Conservation (phyloP, 2,888 invertebrate species). For the Sinhomidia bicolor region DNA sequence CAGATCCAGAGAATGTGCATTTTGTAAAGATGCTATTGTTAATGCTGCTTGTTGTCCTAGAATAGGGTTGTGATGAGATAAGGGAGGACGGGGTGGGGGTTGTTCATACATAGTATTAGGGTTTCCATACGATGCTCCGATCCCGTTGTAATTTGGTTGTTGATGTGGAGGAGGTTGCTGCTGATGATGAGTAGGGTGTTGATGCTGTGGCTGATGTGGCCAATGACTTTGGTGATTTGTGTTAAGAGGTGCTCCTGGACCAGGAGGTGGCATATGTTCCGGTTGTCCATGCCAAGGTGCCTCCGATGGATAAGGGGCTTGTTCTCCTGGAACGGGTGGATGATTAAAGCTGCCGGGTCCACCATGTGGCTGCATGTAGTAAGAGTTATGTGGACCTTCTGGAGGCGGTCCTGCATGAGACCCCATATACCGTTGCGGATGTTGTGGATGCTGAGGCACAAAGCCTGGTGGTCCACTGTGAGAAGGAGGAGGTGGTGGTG, state of each 20-base stretch:
- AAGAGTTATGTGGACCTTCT: conserved; percentile 1
- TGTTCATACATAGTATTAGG: conserved; percentile 8
- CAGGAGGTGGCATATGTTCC: conserved; percentile 1
- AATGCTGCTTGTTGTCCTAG: conserved; percentile 16
- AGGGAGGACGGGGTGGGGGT: background rate
- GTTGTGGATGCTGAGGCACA: background rate
- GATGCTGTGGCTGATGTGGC: conserved; percentile 25
- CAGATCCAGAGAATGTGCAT: conserved; percentile 18
- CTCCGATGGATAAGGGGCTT: conserved; percentile 2
- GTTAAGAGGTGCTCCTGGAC: background rate
- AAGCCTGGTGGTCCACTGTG: conserved; percentile 11
- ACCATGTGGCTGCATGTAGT: conserved; percentile 17
- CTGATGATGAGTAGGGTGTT: background rate
- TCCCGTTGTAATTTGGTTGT: conserved; percentile 4
- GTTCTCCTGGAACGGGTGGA: background rate
- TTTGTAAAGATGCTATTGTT: background rate
- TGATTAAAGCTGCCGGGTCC: background rate
- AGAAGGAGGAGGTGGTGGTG: conserved; percentile 36
- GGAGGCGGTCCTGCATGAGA: conserved; percentile 5
- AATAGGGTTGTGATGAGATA: conserved; percentile 9
- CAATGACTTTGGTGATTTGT: conserved; percentile 33
- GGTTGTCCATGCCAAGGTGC: conserved; percentile 3
- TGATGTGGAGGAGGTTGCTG: conserved; percentile 25
- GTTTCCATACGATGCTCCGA: background rate
- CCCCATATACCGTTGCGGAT: conserved; percentile 40